Percentiles rank a stretch among this genome's conserved stretches.
phyloP scores from a whole-genome alignment of 1,140 invertebrate species.

The Diuraphis noxia region DNA sequence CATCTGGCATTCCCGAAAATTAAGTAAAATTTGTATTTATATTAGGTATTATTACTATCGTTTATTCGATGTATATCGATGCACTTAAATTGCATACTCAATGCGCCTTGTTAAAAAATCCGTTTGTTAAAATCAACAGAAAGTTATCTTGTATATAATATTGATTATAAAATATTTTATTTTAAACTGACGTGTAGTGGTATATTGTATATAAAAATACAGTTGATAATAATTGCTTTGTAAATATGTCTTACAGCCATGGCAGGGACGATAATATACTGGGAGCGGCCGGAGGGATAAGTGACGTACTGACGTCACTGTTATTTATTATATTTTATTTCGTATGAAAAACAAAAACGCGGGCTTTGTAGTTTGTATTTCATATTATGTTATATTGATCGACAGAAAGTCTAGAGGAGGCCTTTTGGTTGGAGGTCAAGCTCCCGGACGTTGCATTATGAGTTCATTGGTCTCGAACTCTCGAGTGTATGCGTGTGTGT shows the following conservation, averaged over 20 bases:
- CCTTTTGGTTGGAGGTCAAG: conserved; percentile 41
- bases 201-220: background rate
- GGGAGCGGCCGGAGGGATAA: too few species aligned
- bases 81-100: conserved; percentile 27
- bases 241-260: background rate
- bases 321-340: background rate
- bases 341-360: background rate
- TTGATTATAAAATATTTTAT: background rate
- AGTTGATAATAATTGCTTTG: background rate
- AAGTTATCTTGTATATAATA: too few species aligned
- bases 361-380: background rate
- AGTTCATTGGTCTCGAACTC: conserved; percentile 30
- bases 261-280: background rate
- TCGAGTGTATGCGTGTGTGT: background rate
- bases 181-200: background rate
- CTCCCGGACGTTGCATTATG: conserved; percentile 25
- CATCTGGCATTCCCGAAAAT: too few species aligned
- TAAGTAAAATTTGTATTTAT: background rate
- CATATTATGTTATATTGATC: conserved; percentile 26
- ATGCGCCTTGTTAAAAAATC: background rate
- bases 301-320: conserved; percentile 24
- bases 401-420: background rate
- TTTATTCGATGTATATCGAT: background rate
- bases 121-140: background rate
- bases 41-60: background rate